A percentile compares a stretch with the other conserved stretches of the same genome.
Evolutionary conservation across 2,888 invertebrate species (phyloP).

Genomic region (Globia sparganii): DNA sequence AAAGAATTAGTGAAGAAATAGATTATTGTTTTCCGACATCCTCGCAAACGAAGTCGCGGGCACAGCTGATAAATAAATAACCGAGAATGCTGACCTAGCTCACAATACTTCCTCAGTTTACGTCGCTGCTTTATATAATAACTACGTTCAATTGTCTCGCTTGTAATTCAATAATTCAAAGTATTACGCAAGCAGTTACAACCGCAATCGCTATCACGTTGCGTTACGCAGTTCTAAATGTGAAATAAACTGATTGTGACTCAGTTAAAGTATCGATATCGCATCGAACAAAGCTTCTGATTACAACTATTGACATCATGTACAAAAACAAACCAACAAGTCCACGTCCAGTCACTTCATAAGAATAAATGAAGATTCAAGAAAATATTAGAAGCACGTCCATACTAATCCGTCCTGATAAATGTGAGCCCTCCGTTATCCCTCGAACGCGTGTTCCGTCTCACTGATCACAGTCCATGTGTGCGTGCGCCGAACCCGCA

Average conservation of each 20-base stretch:
- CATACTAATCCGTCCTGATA: constrained; percentile 77
- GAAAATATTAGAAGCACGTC: constrained; percentile 68
- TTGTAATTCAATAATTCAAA: constrained; percentile 65
- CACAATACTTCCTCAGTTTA: constrained; percentile 56
- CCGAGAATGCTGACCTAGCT: constrained; percentile 61
- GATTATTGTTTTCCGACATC: not conserved
- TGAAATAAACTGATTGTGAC: constrained; percentile 61
- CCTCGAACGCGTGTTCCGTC: constrained; percentile 89
- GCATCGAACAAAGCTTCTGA: constrained; percentile 32
- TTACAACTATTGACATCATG: constrained; percentile 13
- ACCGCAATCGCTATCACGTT: constrained; percentile 59
- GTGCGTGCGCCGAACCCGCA: constrained; percentile 74
- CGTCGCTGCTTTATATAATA: constrained; percentile 54
- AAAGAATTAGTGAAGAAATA: not conserved
- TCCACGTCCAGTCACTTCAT: not conserved
- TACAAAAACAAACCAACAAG: not conserved
- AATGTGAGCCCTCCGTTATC: constrained; percentile 89
- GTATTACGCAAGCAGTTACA: constrained; percentile 57
- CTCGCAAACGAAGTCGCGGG: not conserved
- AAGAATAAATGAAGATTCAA: not conserved
- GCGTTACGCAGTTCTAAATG: constrained; percentile 57
- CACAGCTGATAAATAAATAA: constrained; percentile 46
- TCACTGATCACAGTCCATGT: constrained; percentile 79
- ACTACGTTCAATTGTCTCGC: constrained; percentile 39
- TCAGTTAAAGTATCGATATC: constrained; percentile 53